A percentile compares a stretch with the other conserved stretches of the same genome.
phyloP scores from a whole-genome alignment of 2,113 vertebrate genomes.

The Rhinolophus sinicus region DNA sequence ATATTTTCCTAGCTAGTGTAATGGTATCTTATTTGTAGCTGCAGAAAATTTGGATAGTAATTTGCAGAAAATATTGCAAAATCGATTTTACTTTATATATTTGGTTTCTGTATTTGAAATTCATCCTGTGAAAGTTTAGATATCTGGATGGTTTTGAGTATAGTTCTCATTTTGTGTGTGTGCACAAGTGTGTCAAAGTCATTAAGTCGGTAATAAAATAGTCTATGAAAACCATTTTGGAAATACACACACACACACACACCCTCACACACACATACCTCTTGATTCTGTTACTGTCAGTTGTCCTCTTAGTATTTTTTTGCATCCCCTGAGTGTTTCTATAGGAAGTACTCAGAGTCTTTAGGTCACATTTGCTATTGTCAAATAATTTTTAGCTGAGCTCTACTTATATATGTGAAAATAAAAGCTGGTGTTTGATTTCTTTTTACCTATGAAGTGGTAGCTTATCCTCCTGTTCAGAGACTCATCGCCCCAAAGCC shows the following conservation, averaged over 20 bases:
- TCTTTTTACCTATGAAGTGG: constrained; percentile 87
- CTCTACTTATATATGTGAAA: neutral
- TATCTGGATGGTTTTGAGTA: neutral
- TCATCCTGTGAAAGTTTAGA: neutral
- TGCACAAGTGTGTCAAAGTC: neutral
- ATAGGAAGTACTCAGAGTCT: neutral
- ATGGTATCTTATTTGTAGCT: neutral
- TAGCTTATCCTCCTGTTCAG: constrained; percentile 90
- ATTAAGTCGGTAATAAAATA: neutral
- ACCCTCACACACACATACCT: neutral
- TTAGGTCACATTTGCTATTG: constrained; percentile 6
- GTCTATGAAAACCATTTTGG: neutral
- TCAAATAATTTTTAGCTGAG: constrained; percentile 44
- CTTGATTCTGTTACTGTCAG: neutral
- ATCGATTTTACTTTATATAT: constrained; percentile 7
- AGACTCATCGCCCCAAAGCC: constrained; percentile 91
- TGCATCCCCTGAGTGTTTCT: neutral
- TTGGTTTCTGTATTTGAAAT: constrained; percentile 4
- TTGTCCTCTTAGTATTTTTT: constrained; percentile 21
- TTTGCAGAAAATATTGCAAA: constrained; percentile 12
- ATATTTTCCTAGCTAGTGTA: constrained; percentile 18
- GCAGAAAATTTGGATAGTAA: neutral
- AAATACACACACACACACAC: too few species aligned
- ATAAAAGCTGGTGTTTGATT: constrained; percentile 59
- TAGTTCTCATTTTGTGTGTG: constrained; percentile 8